phyloP scores from a whole-genome alignment of 2,797 vertebrate species.

The Decapterus maruadsi region DNA sequence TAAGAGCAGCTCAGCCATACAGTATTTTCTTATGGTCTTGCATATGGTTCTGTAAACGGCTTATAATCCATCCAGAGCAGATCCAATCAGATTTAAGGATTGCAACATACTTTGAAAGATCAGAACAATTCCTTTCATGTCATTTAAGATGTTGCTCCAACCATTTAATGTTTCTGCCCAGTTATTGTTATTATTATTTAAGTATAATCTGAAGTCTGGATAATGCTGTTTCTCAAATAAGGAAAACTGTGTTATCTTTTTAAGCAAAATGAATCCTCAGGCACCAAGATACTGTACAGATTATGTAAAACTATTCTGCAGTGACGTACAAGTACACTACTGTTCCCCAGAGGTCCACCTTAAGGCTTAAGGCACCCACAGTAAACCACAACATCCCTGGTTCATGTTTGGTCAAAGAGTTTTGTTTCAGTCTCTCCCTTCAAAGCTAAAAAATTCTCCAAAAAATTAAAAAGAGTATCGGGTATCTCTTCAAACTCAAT shows the following conservation, averaged over 20 bases:
- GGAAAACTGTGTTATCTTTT: neutral
- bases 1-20: neutral
- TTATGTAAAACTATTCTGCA: neutral
- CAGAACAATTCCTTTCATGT: slow-evolving; percentile 10
- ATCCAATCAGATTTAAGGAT: slow-evolving; percentile 13
- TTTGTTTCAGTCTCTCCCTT: neutral
- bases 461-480: neutral
- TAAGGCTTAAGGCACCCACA: neutral
- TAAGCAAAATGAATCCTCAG: neutral
- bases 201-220: neutral
- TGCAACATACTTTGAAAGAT: slow-evolving; percentile 15
- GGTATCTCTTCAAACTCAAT: neutral
- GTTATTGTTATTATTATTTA: neutral
- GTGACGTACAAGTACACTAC: neutral
- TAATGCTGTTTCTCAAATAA: neutral
- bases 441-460: neutral
- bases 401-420: neutral
- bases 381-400: neutral
- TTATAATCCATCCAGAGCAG: slow-evolving; percentile 15
- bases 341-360: neutral
- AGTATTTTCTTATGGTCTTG: slow-evolving; percentile 1
- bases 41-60: slow-evolving; percentile 1
- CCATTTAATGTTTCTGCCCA: neutral
- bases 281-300: neutral
- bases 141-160: neutral